A percentile compares a stretch with the other conserved stretches of the same genome.
Conservation (phyloP, 1,140 invertebrate genomes). For the Pemphigus obesinymphae region DNA sequence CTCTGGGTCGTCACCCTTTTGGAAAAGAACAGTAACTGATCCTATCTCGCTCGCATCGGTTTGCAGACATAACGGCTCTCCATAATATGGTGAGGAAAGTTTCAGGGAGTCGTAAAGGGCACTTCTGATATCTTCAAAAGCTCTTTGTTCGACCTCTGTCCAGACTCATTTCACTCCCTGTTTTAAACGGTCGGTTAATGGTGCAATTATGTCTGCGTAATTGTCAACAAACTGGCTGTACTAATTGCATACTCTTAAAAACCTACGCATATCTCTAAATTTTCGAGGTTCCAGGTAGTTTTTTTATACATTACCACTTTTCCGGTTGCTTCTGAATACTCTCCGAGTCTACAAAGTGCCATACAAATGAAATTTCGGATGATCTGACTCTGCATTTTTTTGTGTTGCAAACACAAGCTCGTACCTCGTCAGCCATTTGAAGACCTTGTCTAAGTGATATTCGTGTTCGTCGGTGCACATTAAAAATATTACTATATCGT, state of each 20-base stretch:
- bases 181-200: neutral
- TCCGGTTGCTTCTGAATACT: conserved; percentile 2
- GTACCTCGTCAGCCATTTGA: conserved; percentile 20
- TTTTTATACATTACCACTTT: conserved; percentile 43
- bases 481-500: conserved; percentile 43
- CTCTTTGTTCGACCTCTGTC: neutral
- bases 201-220: neutral
- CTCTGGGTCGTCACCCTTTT: neutral
- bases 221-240: neutral
- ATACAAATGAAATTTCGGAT: neutral
- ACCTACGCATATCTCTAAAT: conserved; percentile 48
- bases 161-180: neutral
- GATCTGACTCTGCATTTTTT: neutral
- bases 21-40: neutral
- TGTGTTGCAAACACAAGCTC: neutral
- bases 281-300: conserved; percentile 49
- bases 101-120: neutral
- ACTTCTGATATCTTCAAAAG: neutral
- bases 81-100: neutral
- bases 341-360: neutral
- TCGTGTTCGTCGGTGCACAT: conserved; percentile 29
- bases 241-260: conserved; percentile 46
- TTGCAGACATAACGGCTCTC: neutral
- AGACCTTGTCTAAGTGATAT: conserved; percentile 30
- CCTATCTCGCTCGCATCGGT: neutral